Evolutionary conservation across 2,797 vertebrate genomes (phyloP).

Genomic region (Spatula clypeata): DNA sequence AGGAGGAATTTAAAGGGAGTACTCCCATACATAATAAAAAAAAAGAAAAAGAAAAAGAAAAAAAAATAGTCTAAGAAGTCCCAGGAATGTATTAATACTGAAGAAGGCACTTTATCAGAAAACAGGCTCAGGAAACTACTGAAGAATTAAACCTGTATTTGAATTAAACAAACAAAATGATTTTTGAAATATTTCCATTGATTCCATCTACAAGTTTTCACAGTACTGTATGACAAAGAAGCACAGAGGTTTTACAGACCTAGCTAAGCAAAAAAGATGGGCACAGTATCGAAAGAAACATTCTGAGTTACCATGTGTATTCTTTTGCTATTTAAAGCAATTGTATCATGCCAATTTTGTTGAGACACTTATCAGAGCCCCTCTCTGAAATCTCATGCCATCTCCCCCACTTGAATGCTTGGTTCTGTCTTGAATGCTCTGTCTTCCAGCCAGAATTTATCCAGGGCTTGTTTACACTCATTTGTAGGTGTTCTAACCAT

Average conservation of each 20-base stretch:
- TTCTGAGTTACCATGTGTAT: rapidly evolving
- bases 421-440: background rate
- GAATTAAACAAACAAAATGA: background rate
- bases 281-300: rapidly evolving
- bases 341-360: background rate
- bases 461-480: background rate
- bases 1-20: background rate
- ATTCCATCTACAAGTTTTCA: background rate
- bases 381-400: rapidly evolving
- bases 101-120: background rate
- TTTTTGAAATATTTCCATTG: background rate
- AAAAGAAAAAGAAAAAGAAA: background rate
- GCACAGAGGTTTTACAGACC: background rate
- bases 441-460: background rate
- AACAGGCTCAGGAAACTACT: background rate
- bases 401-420: background rate
- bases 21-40: background rate
- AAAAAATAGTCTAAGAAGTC: background rate
- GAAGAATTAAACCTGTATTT: background rate
- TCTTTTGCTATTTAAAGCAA: background rate
- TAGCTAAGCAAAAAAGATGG: background rate
- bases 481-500: background rate
- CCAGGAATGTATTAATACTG: background rate
- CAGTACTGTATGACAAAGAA: background rate
- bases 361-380: background rate